Evolutionary conservation across 2,888 invertebrate genomes (phyloP).

Genomic region (Plagodis pulveraria): DNA sequence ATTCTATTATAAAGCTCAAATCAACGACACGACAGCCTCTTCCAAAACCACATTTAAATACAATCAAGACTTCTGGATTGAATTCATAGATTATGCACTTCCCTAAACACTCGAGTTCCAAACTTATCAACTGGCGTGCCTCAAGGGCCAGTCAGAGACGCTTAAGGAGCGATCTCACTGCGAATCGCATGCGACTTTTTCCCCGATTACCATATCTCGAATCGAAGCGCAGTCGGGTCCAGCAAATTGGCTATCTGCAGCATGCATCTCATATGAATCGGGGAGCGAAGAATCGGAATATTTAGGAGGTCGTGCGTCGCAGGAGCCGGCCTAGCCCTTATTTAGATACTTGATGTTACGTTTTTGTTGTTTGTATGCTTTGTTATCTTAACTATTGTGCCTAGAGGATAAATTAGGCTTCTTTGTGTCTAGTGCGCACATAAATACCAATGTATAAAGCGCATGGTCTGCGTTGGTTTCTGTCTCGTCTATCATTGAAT

Average conservation of each 20-base stretch:
- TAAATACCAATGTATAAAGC: constrained; percentile 19
- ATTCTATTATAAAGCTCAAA: background rate
- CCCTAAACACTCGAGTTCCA: constrained; percentile 26
- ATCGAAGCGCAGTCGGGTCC: constrained; percentile 55
- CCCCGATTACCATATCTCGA: constrained; percentile 76
- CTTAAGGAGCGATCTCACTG: constrained; percentile 38
- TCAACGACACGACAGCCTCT: background rate
- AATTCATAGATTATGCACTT: constrained; percentile 22
- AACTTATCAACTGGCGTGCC: constrained; percentile 22
- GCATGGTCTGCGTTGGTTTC: constrained; percentile 5
- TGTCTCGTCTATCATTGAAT: constrained; percentile 14
- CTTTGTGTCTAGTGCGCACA: constrained; percentile 19
- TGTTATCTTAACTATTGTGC: constrained; percentile 32
- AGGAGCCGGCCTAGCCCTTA: constrained; percentile 51
- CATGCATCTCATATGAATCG: constrained; percentile 71
- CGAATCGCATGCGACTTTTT: constrained; percentile 54
- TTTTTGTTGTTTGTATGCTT: constrained; percentile 29
- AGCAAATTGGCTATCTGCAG: constrained; percentile 73
- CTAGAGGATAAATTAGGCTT: constrained; percentile 22
- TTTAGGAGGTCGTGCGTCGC: constrained; percentile 66
- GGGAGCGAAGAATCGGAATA: constrained; percentile 56
- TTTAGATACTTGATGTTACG: constrained; percentile 52
- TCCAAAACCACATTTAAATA: constrained; percentile 17
- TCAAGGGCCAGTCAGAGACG: constrained; percentile 32
- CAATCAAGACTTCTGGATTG: constrained; percentile 19